Evolutionary conservation across 2,113 vertebrate species (phyloP).

Genomic region (Galbula dea): DNA sequence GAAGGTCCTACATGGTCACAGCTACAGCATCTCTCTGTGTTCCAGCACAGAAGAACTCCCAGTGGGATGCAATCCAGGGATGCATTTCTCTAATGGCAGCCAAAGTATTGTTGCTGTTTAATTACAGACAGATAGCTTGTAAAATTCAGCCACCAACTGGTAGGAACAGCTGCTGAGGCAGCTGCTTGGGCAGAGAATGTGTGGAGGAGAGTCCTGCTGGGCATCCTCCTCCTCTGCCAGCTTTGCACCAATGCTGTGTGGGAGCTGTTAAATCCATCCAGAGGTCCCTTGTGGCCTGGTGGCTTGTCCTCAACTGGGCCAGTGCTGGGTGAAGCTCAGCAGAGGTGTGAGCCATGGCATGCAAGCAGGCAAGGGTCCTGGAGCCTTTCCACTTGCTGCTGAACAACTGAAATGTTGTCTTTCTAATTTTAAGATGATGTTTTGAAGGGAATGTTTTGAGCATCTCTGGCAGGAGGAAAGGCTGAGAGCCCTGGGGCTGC

Average conservation of each 20-base stretch:
- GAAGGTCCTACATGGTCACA: accelerated
- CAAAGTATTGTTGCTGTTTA: slow-evolving; percentile 37
- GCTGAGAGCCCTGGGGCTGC: no score
- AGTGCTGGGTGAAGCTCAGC: not conserved
- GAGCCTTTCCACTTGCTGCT: accelerated
- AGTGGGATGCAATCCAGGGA: not conserved
- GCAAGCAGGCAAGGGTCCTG: not conserved
- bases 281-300: not conserved
- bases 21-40: accelerated
- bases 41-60: not conserved
- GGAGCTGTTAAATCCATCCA: not conserved
- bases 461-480: no score
- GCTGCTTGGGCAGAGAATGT: not conserved
- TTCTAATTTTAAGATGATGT: not conserved
- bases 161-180: slow-evolving; percentile 53
- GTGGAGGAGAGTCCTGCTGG: not conserved
- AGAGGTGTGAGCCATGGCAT: not conserved
- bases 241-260: accelerated
- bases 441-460: not conserved
- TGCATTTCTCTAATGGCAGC: not conserved
- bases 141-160: slow-evolving; percentile 56
- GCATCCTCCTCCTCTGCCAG: not conserved
- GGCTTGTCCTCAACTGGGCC: not conserved
- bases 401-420: accelerated
- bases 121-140: slow-evolving; percentile 33